Evolutionary conservation across 1,140 invertebrate genomes (phyloP), one percentile per base, ranked within the genome.

Genomic region (Gryllus bimaculatus): DNA sequence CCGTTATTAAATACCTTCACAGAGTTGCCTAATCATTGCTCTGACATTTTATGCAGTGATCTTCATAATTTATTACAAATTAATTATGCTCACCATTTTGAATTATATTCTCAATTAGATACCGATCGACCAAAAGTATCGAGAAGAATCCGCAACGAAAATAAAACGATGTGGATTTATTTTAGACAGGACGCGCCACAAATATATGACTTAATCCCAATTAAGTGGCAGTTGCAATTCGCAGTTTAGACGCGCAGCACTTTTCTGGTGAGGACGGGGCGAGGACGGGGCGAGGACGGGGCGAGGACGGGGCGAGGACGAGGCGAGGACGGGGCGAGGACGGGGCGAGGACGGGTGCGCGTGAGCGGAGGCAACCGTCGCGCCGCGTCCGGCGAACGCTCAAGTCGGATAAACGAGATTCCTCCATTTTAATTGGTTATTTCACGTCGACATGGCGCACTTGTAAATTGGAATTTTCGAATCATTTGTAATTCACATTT

Each of bases 391-490:
- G 10, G 54, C 54, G 54, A 66, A 7, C 10, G 18, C 54, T 18
- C 2, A 18, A 66, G 54, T 66, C 10, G 18, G 18, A 66, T 66
- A 18, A 66, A 66, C 54, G 54, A 18, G 54, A 66, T 66, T 66
- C 54, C 54, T 66, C 54, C 54, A 66, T 66, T 66, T 66, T 66
- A 66, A 66, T 66, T 66, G 54, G 54, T 66, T 66, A 66, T 66
- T 66, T 66, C 54, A 66, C 10, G 54, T 66, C 10, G 54, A 66
- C 54, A 18, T 66, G 54, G 54, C 54, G 54, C 54, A 66, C 54
- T 66, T 66, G 54, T 66, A 66, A 66, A 66, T 66, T 66, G 54
- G 2, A 7, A 66, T 66, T 66, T 66, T 66, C 54, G 54, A 66
- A 66, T 66, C 54, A 66, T 66, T 66, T 7, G 54, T 66, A 66